Base-by-base conservation (phyloP, 2,113 vertebrate genomes). In the Eonycteris spelaea region DNA sequence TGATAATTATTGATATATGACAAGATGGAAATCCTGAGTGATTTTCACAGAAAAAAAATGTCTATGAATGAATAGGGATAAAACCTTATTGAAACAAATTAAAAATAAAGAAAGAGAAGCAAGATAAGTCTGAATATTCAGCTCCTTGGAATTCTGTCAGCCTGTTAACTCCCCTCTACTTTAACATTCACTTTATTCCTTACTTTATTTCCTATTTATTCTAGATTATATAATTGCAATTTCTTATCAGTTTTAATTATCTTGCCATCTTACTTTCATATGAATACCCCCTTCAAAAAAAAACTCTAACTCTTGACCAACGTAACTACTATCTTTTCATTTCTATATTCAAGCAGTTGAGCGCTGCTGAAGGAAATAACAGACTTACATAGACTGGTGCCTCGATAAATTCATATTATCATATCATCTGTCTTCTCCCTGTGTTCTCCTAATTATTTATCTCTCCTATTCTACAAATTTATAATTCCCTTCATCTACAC, bases 361-460 rank as follows among this genome's bases (percentile, higher is more conserved):
- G 35, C 15, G 38, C 30, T 74, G 21, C 35, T 38, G 63, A 77
- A 94, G 43, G 55, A 92, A 86, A 74, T 67, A 45, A 73, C 16
- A 90, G 73, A 53, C 15, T 88, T 65, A 63, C 38, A 71, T 57
- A 78, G 51, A 55, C 11, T 10, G 0, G 48, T 78, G 40, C 24
- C 85, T 83, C 88, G 77, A 92, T 90, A 95, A 84, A 61, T 40
- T 61, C 21, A 22, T 68, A 79, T 24, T 22, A 78, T 80, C 59
- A 59, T 84, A 57, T 70, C 59, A 61, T 86, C 67, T 94, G 68
- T 94, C 71, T 48, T 96, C 45, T 84, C 33, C 75, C 28, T 84
- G 82, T 84, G 65, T 70, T 95, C 45, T 84, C 24, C 40, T 85
- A 22, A 55, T 57, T 91, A 92, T 51, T 82, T 82, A 38, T 68